A percentile compares a stretch with the other conserved stretches of the same genome.
phyloP scores from a whole-genome alignment of 2,888 invertebrate genomes.

The Latrodectus elegans region DNA sequence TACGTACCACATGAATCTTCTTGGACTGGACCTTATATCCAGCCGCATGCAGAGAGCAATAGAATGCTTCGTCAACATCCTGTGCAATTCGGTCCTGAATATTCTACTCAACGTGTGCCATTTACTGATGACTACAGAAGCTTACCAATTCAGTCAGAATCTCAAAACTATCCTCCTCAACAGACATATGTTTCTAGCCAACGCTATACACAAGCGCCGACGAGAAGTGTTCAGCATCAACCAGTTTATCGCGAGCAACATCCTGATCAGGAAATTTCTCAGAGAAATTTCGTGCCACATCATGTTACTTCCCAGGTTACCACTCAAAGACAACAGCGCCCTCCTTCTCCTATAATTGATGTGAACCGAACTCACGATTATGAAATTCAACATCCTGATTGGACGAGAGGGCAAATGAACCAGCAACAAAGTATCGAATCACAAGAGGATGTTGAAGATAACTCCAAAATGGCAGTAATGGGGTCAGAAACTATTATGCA shows the following conservation, averaged over 20 bases:
- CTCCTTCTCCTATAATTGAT: slow-evolving; percentile 10
- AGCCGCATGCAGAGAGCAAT: slow-evolving; percentile 32
- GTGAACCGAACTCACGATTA: background rate
- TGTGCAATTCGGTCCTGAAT: slow-evolving; percentile 25
- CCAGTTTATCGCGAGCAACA: slow-evolving; percentile 48
- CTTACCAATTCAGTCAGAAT: slow-evolving; percentile 30
- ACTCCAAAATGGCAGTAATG: background rate
- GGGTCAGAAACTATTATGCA: background rate
- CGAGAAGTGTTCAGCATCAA: slow-evolving; percentile 22
- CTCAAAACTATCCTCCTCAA: background rate
- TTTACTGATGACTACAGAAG: slow-evolving; percentile 25
- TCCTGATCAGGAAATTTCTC: slow-evolving; percentile 25
- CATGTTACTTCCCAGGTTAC: background rate
- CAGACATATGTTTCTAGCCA: background rate
- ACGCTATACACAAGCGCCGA: slow-evolving; percentile 23
- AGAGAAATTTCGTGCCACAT: slow-evolving; percentile 16
- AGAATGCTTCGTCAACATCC: slow-evolving; percentile 8
- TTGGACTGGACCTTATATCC: slow-evolving; percentile 26
- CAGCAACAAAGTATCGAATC: background rate
- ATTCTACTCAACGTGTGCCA: slow-evolving; percentile 19
- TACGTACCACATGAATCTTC: slow-evolving; percentile 27
- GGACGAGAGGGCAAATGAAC: background rate
- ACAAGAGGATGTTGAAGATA: background rate
- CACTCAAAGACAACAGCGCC: background rate
- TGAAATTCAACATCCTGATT: background rate